phyloP scores from a whole-genome alignment of 2,113 vertebrate species.

The Limanda limanda region DNA sequence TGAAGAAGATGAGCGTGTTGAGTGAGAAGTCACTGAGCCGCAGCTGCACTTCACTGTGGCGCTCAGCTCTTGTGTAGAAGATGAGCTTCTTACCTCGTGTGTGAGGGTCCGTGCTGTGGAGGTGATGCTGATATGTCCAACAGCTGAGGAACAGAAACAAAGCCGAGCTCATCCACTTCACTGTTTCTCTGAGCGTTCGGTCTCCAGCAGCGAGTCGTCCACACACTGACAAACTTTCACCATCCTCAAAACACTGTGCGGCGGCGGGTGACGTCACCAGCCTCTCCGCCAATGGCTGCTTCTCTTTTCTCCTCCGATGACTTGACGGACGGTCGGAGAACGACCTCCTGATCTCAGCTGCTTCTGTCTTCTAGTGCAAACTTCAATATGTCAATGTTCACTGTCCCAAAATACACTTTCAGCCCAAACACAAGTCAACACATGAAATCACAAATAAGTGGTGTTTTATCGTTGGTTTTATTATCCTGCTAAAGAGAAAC shows the following conservation, averaged over 20 bases:
- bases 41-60: no score
- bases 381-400: no score
- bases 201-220: neutral
- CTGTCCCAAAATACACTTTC: no score
- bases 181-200: neutral
- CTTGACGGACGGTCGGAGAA: neutral
- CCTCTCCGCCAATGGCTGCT: slow-evolving; percentile 22
- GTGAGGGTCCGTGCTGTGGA: slow-evolving; percentile 56
- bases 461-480: no score
- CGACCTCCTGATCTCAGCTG: no score
- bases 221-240: slow-evolving; percentile 24
- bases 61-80: no score
- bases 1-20: no score
- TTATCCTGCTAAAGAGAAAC: no score
- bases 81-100: slow-evolving; percentile 55
- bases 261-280: slow-evolving; percentile 34
- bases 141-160: neutral
- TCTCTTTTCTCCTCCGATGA: neutral
- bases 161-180: neutral
- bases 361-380: no score
- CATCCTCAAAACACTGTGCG: slow-evolving; percentile 7
- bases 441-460: no score
- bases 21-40: no score
- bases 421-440: no score
- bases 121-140: slow-evolving; percentile 16